Base-by-base conservation (phyloP, 2,888 invertebrate genomes). In the Alentia gelatinosa region DNA sequence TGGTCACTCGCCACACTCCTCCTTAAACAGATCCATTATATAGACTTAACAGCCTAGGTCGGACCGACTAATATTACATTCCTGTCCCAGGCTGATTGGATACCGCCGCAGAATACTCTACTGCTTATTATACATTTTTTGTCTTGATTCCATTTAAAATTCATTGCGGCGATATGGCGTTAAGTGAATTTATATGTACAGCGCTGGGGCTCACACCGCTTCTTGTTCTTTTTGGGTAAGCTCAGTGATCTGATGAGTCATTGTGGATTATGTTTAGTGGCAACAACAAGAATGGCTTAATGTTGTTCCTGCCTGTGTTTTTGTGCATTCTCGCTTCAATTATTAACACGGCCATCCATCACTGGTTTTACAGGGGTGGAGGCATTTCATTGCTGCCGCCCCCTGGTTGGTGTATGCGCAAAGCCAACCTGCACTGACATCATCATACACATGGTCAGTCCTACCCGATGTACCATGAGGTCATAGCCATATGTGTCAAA, bases 21-120 rank as follows among this genome's bases (percentile, higher is more conserved):
- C 79, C 79, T 79, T 79, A 79, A 79, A 79, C 37, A 79, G 79
- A 79, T 79, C 79, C 79, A 79, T 79, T 79, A 33, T 79, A 79
- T 35, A 79, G 79, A 79, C 37, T 15, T 39, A 39, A 1, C 15
- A 23, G 79, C 23, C 79, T 12, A n/a, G 37, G 37, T 4, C 15
- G 23, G 35, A 1, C 39, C 35, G 15, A 19, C 35, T 79, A 19
- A 79, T 79, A 79, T 79, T 35, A 79, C 79, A 79, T 79, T 79
- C 79, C 79, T 35, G 26, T 0, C 68, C 68, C n/a, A 4, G 26
- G 68, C 68, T 39, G 79, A 79, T 79, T 79, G 79, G 79, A 79
- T 35, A 7, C 37, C 15, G 39, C 79, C n/a, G 39, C 39, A 23
- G 79, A 39, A 79, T 79, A 79, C 37, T 79, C 35, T 79, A 79